Evolutionary conservation across 1,140 invertebrate species (phyloP), one percentile per base, ranked within the genome.

Genomic region (Pteromalus puparum): DNA sequence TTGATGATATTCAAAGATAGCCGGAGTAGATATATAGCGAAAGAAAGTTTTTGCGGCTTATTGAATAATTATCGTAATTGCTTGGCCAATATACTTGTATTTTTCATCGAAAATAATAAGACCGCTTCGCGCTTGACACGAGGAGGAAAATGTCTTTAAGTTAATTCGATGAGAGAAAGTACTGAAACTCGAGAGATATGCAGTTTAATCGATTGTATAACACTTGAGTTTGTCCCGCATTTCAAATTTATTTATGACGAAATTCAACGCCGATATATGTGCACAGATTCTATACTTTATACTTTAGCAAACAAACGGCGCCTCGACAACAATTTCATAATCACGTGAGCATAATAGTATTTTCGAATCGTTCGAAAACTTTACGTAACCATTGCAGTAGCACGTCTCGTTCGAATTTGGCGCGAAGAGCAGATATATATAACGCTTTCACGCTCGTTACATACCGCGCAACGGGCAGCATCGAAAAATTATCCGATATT

Each of bases 151-250:
- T 21, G 53, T 4, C 4, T 61, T 6, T 7, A 4, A n/a, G 53
- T 24, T 12, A 68, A 79, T 70, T 68, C 24, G 24, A 48, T 70
- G 68, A 5, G 78, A 72, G 78, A 80, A 72, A 80, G 67, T 72
- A 21, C 6, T 28, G 18, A 46, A 13, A 28, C 2, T 80, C 38
- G 18, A 68, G 24, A 26, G 38, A 34, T 12, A 42, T 42, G 70
- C 78, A 48, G 42, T 70, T 80, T 26, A 70, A 72, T 80, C 24
- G 21, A 68, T 26, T 79, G 34, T 21, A 72, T 46, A 24, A 70
- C 18, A 30, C 24, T 2, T 10, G 24, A 61, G 53, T 61, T 61
- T 61, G 53, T 61, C 53, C 53, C 53, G 53, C 53, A 61, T 61
- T 61, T 61, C 21, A n/a, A 61, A 61, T 61, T 7, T 61, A 61